A percentile compares a stretch with the other conserved stretches of the same genome.
phyloP scores from a whole-genome alignment of 2,888 invertebrate species.

The Catotricha subobsoleta region DNA sequence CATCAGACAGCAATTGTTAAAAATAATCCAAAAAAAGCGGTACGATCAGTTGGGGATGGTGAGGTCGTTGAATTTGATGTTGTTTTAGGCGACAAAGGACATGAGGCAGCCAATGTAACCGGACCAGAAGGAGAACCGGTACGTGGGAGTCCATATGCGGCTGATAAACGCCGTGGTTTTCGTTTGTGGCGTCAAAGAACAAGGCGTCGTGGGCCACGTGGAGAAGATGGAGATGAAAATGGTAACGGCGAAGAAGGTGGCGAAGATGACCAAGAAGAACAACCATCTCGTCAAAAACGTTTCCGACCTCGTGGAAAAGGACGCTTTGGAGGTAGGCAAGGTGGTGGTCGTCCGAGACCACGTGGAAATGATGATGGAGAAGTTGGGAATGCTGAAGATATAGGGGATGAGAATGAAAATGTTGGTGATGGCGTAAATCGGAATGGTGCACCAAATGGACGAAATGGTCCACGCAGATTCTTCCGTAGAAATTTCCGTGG shows the following conservation, averaged over 20 bases:
- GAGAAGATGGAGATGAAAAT: no score
- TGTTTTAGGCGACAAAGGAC: slow-evolving; percentile 94
- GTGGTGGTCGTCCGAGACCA: no score
- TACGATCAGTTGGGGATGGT: slow-evolving; percentile 96
- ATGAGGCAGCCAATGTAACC: slow-evolving; percentile 95
- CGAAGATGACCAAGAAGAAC: slow-evolving; percentile 13
- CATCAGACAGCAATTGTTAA: slow-evolving; percentile 92
- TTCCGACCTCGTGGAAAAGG: no score
- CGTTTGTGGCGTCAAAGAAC: slow-evolving; percentile 45
- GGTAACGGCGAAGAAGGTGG: slow-evolving; percentile 25
- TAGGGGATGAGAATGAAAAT: no score
- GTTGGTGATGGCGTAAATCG: no score
- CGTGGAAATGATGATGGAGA: no score
- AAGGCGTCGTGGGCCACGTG: slow-evolving; percentile 17
- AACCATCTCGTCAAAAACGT: slow-evolving; percentile 58
- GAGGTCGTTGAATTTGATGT: slow-evolving; percentile 98
- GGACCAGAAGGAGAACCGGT: slow-evolving; percentile 91
- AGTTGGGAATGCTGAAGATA: no score
- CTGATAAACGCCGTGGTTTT: slow-evolving; percentile 70
- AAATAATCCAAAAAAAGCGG: slow-evolving; percentile 97
- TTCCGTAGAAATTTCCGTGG: no score
- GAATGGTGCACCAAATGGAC: no score
- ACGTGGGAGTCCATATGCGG: slow-evolving; percentile 92
- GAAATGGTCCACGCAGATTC: no score
- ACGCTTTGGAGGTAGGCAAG: no score